phyloP scores from a whole-genome alignment of 2,797 vertebrate species.

The Schizopygopsis pylzovi region DNA sequence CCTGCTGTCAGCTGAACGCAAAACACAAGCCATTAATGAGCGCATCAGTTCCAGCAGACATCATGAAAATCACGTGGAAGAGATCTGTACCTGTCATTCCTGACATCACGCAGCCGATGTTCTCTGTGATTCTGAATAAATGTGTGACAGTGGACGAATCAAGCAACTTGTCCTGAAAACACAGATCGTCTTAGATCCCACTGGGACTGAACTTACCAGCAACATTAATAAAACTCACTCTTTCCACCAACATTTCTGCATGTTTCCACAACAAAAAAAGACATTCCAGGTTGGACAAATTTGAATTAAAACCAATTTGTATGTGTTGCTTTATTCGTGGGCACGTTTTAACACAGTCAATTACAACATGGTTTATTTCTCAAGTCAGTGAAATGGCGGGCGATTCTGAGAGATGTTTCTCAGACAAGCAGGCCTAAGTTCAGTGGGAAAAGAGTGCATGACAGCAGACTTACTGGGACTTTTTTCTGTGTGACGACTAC shows the following conservation, averaged over 20 bases:
- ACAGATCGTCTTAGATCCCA: background rate
- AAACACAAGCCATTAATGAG: background rate
- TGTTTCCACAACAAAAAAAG: background rate
- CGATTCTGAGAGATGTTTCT: background rate
- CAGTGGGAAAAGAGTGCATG: too few relatives aligned
- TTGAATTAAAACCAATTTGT: background rate
- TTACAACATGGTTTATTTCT: background rate
- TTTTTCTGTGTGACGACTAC: constrained; percentile 98
- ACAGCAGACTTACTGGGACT: constrained; percentile 88
- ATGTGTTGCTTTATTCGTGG: background rate
- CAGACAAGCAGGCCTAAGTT: background rate
- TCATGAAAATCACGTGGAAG: background rate
- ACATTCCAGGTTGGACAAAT: background rate
- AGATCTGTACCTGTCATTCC: constrained; percentile 91
- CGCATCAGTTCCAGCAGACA: background rate
- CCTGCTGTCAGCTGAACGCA: constrained; percentile 88
- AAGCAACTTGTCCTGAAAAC: constrained; percentile 91
- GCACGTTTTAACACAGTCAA: background rate
- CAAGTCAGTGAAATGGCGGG: background rate
- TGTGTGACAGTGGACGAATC: constrained; percentile 94
- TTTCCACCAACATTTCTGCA: background rate
- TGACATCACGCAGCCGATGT: constrained; percentile 98
- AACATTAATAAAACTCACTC: background rate
- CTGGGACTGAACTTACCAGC: background rate
- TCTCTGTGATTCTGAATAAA: constrained; percentile 97